Evolutionary conservation across 2,888 invertebrate species (phyloP).

Genomic region (Apodemia mormo): DNA sequence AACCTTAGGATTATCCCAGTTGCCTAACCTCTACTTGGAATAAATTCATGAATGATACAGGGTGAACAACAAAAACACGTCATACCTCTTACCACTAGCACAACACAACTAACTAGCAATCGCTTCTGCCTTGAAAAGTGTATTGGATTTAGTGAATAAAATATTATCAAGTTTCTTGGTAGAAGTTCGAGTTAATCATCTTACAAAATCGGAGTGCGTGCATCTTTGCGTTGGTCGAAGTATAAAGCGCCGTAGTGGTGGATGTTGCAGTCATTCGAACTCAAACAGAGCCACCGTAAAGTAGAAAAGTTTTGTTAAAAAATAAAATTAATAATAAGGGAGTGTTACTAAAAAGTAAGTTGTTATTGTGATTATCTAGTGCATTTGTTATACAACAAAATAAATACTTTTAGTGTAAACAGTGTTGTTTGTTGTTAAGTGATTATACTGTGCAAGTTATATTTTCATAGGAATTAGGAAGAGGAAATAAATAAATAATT

Average conservation of each 20-base stretch:
- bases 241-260: constrained; percentile 74
- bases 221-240: constrained; percentile 75
- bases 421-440: constrained; percentile 16
- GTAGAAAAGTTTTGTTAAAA: constrained; percentile 56
- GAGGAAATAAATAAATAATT: no score
- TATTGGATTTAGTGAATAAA: constrained; percentile 36
- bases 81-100: constrained; percentile 59
- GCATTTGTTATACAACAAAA: constrained; percentile 16
- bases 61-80: constrained; percentile 55
- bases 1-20: constrained; percentile 66
- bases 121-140: constrained; percentile 32
- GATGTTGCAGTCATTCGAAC: constrained; percentile 73
- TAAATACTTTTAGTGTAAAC: constrained; percentile 5
- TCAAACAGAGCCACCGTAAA: constrained; percentile 72
- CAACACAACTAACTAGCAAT: constrained; percentile 26
- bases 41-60: constrained; percentile 58
- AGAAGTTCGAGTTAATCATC: constrained; percentile 64
- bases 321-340: constrained; percentile 58
- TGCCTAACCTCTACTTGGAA: constrained; percentile 70
- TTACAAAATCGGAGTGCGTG: constrained; percentile 75
- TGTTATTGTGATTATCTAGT: constrained; percentile 31
- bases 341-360: constrained; percentile 64
- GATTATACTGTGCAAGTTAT: constrained; percentile 3
- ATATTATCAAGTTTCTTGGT: constrained; percentile 52
- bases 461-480: background rate